A percentile compares a stretch with the other conserved stretches of the same genome.
Evolutionary conservation across 2,797 vertebrate genomes (phyloP).

Genomic region (Spatula versicolor): DNA sequence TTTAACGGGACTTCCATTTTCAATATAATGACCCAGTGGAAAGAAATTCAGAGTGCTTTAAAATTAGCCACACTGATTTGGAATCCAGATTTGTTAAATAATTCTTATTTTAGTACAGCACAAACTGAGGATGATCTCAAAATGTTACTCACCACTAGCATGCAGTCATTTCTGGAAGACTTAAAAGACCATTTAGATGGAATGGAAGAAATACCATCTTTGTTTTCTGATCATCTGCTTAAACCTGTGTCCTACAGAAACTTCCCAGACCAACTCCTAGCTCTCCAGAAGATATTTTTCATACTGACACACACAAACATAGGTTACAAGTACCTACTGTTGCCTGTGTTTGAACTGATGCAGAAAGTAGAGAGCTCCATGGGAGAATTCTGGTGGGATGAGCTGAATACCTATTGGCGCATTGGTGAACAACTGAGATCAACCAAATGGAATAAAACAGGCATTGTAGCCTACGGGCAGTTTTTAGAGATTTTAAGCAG

Average conservation of each 20-base stretch:
- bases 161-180: not conserved
- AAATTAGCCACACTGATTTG: slow-evolving; percentile 55
- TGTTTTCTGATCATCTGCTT: slow-evolving; percentile 29
- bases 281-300: slow-evolving; percentile 43
- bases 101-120: slow-evolving; percentile 14
- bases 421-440: slow-evolving; percentile 58
- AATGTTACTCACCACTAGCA: not conserved
- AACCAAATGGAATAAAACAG: slow-evolving; percentile 35
- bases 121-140: slow-evolving; percentile 30
- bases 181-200: not conserved
- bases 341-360: slow-evolving; percentile 62
- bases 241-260: slow-evolving; percentile 23
- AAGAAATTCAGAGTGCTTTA: slow-evolving; percentile 54
- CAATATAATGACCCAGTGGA: slow-evolving; percentile 30
- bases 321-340: slow-evolving; percentile 49
- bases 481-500: slow-evolving; percentile 52
- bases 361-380: slow-evolving; percentile 39
- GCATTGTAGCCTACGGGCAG: slow-evolving; percentile 28
- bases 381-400: slow-evolving; percentile 46
- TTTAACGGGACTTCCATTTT: slow-evolving; percentile 55
- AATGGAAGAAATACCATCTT: slow-evolving; percentile 2
- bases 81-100: slow-evolving; percentile 48
- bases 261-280: slow-evolving; percentile 44
- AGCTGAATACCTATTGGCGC: slow-evolving; percentile 54
- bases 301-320: not conserved